phyloP scores from a whole-genome alignment of 2,797 vertebrate genomes.

The Novumbra hubbsi region DNA sequence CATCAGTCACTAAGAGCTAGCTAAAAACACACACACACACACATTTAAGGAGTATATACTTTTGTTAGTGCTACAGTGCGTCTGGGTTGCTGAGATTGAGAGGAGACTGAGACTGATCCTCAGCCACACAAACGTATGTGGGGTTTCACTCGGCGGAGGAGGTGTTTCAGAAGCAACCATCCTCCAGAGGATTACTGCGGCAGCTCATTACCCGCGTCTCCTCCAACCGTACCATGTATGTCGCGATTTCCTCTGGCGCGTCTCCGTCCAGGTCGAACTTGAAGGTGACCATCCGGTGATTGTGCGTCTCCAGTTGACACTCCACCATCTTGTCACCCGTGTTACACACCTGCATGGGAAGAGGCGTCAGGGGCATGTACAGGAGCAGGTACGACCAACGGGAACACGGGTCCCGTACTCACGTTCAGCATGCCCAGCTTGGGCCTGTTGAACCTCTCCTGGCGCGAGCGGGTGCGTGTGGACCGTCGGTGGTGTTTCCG shows the following conservation, averaged over 20 bases:
- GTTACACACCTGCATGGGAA: constrained; percentile 84
- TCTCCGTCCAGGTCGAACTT: constrained; percentile 98
- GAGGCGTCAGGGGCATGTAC: background rate
- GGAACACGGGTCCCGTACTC: constrained; percentile 53
- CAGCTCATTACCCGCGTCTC: background rate
- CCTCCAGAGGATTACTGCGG: too few relatives aligned
- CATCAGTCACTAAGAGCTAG: background rate
- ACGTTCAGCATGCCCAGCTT: constrained; percentile 95
- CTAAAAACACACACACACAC: background rate
- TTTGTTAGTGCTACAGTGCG: background rate
- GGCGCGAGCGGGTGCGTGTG: constrained; percentile 85
- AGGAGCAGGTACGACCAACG: background rate
- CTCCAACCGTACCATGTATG: constrained; percentile 82
- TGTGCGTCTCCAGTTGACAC: constrained; percentile 97
- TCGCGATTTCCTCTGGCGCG: constrained; percentile 96
- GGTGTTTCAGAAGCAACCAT: background rate
- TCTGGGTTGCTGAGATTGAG: background rate
- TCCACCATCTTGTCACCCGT: constrained; percentile 99
- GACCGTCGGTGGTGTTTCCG: constrained; percentile 91
- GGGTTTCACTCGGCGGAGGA: background rate
- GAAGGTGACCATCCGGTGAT: constrained; percentile 99
- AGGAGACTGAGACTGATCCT: background rate
- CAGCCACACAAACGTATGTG: background rate
- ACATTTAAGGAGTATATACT: background rate
- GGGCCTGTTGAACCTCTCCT: constrained; percentile 86